A percentile compares a stretch with the other conserved stretches of the same genome.
phyloP scores from a whole-genome alignment of 1,140 invertebrate species.

The Panagrolaimus sp. region DNA sequence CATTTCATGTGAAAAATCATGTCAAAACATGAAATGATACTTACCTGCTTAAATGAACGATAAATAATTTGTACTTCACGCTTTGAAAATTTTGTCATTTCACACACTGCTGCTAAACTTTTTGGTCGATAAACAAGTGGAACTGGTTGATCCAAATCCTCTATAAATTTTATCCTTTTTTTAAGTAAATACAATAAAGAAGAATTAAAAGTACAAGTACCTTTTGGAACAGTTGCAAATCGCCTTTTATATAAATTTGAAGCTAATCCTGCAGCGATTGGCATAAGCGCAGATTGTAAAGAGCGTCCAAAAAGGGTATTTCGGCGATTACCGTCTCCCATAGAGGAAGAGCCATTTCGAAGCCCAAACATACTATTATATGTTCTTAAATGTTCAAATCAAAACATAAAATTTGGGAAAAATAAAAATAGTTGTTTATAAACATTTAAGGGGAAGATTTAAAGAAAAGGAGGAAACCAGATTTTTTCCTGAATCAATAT shows the following conservation, averaged over 20 bases:
- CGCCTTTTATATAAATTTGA: slow-evolving; percentile 15
- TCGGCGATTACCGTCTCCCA: background rate
- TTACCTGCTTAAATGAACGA: slow-evolving; percentile 90
- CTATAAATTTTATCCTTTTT: slow-evolving; percentile 21
- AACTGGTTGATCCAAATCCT: slow-evolving; percentile 58
- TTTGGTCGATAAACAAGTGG: slow-evolving; percentile 71
- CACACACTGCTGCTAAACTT: slow-evolving; percentile 80
- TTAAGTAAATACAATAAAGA: background rate
- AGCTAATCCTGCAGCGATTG: background rate
- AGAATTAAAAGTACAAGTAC: slow-evolving; percentile 15
- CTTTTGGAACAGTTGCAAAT: slow-evolving; percentile 16
- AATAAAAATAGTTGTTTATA: background rate
- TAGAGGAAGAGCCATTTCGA: background rate
- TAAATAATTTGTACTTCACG: slow-evolving; percentile 94
- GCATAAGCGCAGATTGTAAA: background rate
- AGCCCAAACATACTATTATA: background rate
- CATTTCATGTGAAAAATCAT: background rate
- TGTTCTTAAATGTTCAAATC: background rate
- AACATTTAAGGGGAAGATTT: too few species aligned
- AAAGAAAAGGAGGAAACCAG: slow-evolving; percentile 3
- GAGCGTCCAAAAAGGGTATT: background rate
- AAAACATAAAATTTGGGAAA: background rate
- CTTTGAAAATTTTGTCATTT: slow-evolving; percentile 84
- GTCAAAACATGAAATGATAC: slow-evolving; percentile 31
- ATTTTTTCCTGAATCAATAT: background rate